A percentile compares a stretch with the other conserved stretches of the same genome.
Conservation (phyloP, 2,113 vertebrate species). For the Melozone crissalis region DNA sequence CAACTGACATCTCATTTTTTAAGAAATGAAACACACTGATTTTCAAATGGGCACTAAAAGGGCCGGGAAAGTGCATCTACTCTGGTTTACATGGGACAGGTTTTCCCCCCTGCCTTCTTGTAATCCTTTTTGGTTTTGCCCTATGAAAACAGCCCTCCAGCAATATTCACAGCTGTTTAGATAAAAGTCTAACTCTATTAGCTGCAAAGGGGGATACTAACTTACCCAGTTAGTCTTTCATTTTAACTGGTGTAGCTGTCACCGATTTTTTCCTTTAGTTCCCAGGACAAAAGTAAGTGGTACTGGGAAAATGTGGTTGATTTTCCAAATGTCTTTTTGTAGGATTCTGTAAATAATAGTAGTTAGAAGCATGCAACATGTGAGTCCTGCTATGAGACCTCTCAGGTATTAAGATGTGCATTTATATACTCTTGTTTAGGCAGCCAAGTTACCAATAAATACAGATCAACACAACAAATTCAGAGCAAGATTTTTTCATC, state of each 20-base stretch:
- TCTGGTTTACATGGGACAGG: neutral
- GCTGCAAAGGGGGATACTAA: neutral
- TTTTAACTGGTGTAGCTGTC: constrained; percentile 17
- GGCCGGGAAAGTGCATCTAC: neutral
- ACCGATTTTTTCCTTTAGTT: neutral
- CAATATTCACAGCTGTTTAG: constrained; percentile 29
- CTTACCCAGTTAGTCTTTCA: neutral
- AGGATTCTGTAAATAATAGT: neutral
- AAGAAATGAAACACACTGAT: constrained; percentile 8
- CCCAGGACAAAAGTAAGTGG: neutral
- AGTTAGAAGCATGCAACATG: neutral
- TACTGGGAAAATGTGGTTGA: neutral
- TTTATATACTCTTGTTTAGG: neutral
- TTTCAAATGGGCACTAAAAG: neutral
- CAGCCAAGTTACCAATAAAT: neutral
- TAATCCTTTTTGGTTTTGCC: neutral
- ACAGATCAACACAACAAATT: neutral
- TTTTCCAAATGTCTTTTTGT: neutral
- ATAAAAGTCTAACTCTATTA: neutral
- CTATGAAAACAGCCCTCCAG: neutral
- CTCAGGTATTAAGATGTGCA: neutral
- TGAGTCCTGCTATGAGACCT: neutral
- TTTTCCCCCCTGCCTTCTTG: neutral
- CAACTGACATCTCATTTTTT: neutral
- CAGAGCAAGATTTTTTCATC: neutral